Conservation (phyloP, 2,888 invertebrate species). For the Platycheirus albimanus region DNA sequence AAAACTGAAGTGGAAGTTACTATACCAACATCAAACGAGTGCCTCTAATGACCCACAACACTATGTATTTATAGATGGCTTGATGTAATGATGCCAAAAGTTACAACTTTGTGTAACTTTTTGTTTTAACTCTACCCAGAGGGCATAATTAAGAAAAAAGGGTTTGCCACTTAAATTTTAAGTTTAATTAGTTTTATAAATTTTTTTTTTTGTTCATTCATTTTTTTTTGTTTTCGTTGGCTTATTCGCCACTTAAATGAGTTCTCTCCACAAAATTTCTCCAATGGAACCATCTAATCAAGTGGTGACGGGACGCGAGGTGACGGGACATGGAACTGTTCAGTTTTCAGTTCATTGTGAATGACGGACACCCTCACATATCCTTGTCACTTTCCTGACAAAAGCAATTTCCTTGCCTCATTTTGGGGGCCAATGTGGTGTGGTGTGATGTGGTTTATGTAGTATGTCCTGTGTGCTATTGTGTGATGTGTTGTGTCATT, state of each 20-base stretch:
- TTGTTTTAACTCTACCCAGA: conserved; percentile 13
- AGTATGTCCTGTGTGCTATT: no score
- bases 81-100: conserved; percentile 22
- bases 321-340: no score
- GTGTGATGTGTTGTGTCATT: conserved; percentile 24
- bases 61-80: neutral
- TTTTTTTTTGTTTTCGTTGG: conserved; percentile 22
- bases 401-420: conserved; percentile 68
- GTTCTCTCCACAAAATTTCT: conserved; percentile 18
- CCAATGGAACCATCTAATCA: conserved; percentile 55
- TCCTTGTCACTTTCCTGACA: conserved; percentile 64
- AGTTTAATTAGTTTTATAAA: conserved; percentile 57
- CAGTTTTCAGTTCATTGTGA: neutral
- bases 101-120: conserved; percentile 19
- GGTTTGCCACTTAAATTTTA: conserved; percentile 70
- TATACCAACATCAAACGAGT: conserved; percentile 36
- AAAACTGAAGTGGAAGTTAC: conserved; percentile 44
- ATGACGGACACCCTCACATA: conserved; percentile 36
- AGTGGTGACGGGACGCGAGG: conserved; percentile 46
- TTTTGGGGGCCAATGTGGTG: conserved; percentile 36
- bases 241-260: conserved; percentile 22
- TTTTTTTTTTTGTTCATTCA: conserved; percentile 12
- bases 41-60: conserved; percentile 64
- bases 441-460: no score
- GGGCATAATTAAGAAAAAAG: conserved; percentile 72